Evolutionary conservation across 2,797 vertebrate genomes (phyloP), one percentile per base, ranked within the genome.

Genomic region (Schizopygopsis malacanthus): DNA sequence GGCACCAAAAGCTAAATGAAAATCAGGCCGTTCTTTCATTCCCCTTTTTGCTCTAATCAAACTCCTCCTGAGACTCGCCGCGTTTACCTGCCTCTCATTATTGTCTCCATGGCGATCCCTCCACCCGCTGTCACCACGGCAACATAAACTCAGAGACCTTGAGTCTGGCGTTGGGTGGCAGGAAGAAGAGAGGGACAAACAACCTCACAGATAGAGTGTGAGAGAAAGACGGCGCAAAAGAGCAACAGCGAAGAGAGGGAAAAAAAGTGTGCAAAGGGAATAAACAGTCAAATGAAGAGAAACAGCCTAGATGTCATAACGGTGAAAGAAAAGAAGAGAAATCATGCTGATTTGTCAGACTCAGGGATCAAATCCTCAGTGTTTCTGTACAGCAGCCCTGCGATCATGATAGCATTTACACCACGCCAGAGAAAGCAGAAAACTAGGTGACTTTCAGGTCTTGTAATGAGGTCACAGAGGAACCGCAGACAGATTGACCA

Each of bases 41-140:
- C 50, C 47, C 6, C 61, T 59, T 85, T 71, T 59, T 12, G n/a
- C 28, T 47, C 52, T 82, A 85, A 78, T 88, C 73, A 76, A 76
- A 81, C 50, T 79, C 33, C 54, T 75, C 76, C 65, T 33, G 78
- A 85, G 69, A 81, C 54, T 82, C 54, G 84, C 86, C 18, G 72
- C 76, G 87, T 81, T 87, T 88, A 86, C 89, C 86, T 90, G 91
- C 79, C 61, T 79, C 72, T 84, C 45, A 87, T 89, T 87, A 56
- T 85, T 52, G 72, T 86, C 86, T 86, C 90, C 89, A 92, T 92
- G 92, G 92, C 88, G 90, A 94, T 91, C 81, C 90, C 86, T 87
- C 80, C 81, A 81, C 83, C 73, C 59, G 41, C 59, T 67, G 87
- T 93, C 89, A 87, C 91, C 91, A 92, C 90, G 89, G 91, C 73